These are phyloP conservation scores for Semnopithecus entellus DNA, from an alignment of 2,113 vertebrate genomes.

Conservation along the genomic window DNA sequence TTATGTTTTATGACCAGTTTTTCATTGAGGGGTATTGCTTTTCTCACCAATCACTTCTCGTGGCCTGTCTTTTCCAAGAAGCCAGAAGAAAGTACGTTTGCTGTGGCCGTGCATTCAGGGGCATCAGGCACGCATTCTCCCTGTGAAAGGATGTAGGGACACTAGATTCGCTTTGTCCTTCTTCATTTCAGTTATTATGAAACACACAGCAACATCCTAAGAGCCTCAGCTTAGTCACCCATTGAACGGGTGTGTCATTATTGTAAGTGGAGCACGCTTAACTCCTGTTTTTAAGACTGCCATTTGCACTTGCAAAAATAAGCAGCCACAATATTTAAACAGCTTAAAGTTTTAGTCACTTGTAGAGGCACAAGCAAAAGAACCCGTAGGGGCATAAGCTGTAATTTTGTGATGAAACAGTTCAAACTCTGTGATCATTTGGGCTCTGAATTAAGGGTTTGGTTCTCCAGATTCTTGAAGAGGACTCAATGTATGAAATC, in stretches of 20 bases:
- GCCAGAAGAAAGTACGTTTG: neutral
- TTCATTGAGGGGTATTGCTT: constrained; percentile 66
- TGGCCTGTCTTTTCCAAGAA: constrained; percentile 55
- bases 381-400: accelerated
- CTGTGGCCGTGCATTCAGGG: neutral
- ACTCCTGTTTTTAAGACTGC: neutral
- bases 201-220: neutral
- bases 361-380: neutral
- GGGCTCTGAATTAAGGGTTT: neutral
- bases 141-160: neutral
- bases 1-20: constrained; percentile 73
- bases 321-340: neutral
- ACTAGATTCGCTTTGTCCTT: neutral
- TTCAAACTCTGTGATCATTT: neutral
- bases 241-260: neutral
- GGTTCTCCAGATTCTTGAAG: neutral
- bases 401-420: neutral
- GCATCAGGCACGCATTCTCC: neutral
- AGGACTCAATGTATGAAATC: neutral
- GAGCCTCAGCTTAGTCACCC: neutral
- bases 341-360: neutral
- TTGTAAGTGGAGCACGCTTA: neutral
- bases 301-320: neutral
- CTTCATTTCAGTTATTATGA: neutral
- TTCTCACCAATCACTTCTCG: constrained; percentile 67